Evolutionary conservation across 30 jellyfish, hydroid and myxozoan genomes (phyloP), one percentile per base, ranked within the genome.

Genomic region (Rhopilema esculentum): DNA sequence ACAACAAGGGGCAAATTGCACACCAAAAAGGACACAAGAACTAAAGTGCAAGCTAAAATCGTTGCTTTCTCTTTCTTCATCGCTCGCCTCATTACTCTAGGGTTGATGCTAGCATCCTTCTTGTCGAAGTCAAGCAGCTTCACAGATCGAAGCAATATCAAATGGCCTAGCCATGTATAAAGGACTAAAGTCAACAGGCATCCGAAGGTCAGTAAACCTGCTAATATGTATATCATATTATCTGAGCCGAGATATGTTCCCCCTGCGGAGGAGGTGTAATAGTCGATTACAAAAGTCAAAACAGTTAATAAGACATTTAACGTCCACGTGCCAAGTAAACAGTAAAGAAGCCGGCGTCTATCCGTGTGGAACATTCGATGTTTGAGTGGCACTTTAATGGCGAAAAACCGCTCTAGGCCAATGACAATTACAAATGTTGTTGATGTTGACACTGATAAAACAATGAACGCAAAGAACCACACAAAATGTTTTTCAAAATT

Each of bases 21-120:
- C 30, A 48, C 69, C 53, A 83, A 22, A 69, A 83, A 69, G 20
- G 79, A 69, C 19, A 51, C 91, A 23, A 83, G 85, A n/a, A 70
- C 91, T 20, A 83, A 53, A 4, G 33, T 24, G 31, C 90, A 80
- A 18, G 66, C 77, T 15, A 66, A 33, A 2, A 80, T 67, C 26
- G 91, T 32, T 26, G 91, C 80, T 26, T 30, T 71, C 49, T 83
- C 91, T 51, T 83, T 83, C 68, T 67, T 49, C 57, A 83, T 25
- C 8, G 91, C 91, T 6, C 49, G 49, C 52, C 50, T 69, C 62
- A 83, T 69, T 52, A 22, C 49, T 27, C 49, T 80, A 0, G 66
- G 64, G 27, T 80, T 80, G 9, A 26, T 20, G 1, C 40, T 27
- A 7, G 61, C 17, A 17, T 9, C 83, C 33, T 32, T 80, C 8